Evolutionary conservation across 2,888 invertebrate species (phyloP), one percentile per base, ranked within the genome.

Genomic region (Volucella zonaria): DNA sequence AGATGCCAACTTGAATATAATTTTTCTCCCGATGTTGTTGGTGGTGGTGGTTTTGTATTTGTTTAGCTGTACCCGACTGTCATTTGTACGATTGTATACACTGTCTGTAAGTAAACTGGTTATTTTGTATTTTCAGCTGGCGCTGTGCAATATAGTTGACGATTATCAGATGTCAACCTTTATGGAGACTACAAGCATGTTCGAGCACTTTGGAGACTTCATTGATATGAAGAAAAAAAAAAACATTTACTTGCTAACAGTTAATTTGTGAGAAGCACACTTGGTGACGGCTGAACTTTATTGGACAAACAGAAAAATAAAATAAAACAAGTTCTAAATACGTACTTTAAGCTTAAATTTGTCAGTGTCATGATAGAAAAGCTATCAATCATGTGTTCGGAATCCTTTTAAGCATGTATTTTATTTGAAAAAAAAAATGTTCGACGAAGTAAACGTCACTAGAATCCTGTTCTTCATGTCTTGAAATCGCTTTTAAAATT

Each of bases 91-190:
- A 42, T 56, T 10, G 74, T 75, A 49, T 61, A 31, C 11, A 18
- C 15, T 64, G 52, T 51, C 18, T 45, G 47, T 15, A 14, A 42
- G 8, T 3, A 52, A 58, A 74, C 78, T 77, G 73, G 82, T 82
- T 78, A 59, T 68, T 82, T 73, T 61, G 12, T 77, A 9, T 67
- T 61, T 67, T 56, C 18, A 23, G 47, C 68, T 49, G 66, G 61
- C 47, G 23, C 56, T 82, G 67, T 77, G 77, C 82, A 77, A 71
- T 82, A 68, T 58, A 64, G 62, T 42, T 68, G 61, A 68, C 51
- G 78, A 78, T 64, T 78, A 78, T 82, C 73, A 82, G 82, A 82
- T 82, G 82, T 82, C 82, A 77, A 73, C 71, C 52, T 62, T 73
- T 62, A 70, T 78, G 82, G 78, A 78, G 78, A 82, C 47, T 74